Evolutionary conservation across 92 coral and sea anemone genomes (phyloP).

Genomic region (Zoanthus gigantus): DNA sequence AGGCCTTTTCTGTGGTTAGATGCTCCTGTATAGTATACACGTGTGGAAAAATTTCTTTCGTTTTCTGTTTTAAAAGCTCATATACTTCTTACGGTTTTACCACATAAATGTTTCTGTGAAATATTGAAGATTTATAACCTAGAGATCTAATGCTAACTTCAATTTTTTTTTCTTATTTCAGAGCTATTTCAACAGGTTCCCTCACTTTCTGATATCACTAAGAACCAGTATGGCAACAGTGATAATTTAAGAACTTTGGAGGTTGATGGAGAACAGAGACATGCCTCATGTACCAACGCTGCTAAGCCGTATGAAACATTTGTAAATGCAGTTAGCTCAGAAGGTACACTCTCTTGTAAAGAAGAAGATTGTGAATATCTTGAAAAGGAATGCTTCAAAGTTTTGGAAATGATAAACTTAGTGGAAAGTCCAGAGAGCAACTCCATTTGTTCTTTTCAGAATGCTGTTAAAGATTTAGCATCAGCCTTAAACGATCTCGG

Average conservation of each 20-base stretch:
- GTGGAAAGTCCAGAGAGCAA: neutral
- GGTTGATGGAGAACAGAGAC: neutral
- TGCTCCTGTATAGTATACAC: too few species aligned
- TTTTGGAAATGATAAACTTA: constrained; percentile 1
- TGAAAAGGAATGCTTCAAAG: constrained; percentile 3
- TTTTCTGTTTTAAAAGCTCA: too few species aligned
- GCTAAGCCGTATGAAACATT: neutral
- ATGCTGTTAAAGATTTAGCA: constrained; percentile 23
- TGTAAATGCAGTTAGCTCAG: neutral
- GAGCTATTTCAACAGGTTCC: neutral
- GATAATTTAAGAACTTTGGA: neutral
- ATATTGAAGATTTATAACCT: neutral
- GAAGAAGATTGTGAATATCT: neutral
- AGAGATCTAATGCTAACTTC: neutral
- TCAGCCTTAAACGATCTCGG: constrained; percentile 5
- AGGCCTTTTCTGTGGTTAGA: too few species aligned
- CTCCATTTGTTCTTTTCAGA: neutral
- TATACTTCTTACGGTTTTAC: too few species aligned
- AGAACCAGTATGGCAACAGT: neutral
- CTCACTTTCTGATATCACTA: constrained; percentile 11
- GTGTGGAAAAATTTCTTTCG: too few species aligned
- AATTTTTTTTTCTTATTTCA: neutral
- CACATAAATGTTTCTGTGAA: too few species aligned
- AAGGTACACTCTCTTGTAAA: neutral
- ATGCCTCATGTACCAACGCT: neutral